phyloP scores from a whole-genome alignment of 1,140 invertebrate species.

The Orchesella cincta region DNA sequence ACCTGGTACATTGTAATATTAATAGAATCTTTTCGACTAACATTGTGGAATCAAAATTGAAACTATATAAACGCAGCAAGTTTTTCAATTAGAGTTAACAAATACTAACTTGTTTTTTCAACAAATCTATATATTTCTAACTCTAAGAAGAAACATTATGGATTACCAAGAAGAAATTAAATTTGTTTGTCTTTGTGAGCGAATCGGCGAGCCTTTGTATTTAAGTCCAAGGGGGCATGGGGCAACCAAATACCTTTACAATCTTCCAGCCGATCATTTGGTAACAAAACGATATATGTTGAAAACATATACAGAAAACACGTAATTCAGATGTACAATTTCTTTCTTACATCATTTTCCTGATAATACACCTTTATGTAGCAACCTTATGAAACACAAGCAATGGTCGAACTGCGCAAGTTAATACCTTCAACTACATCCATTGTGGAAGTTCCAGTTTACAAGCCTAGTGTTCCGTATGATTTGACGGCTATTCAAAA shows the following conservation, averaged over 20 bases:
- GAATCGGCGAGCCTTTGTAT: conserved; percentile 37
- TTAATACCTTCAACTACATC: background rate
- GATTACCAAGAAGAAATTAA: background rate
- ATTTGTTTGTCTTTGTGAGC: background rate
- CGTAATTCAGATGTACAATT: background rate
- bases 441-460: background rate
- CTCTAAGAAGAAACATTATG: background rate
- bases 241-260: background rate
- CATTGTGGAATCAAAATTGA: no score
- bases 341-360: no score
- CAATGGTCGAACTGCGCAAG: background rate
- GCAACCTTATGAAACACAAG: background rate
- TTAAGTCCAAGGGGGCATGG: conserved; percentile 32
- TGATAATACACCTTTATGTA: no score
- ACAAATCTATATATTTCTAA: background rate
- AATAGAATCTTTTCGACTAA: no score
- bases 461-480: background rate
- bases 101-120: no score
- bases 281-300: conserved; percentile 3
- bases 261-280: conserved; percentile 16
- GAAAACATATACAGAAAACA: background rate
- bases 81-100: no score
- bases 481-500: background rate
- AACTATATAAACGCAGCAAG: no score
- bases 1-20: no score